Evolutionary conservation across 2,888 invertebrate genomes (phyloP), one percentile per base, ranked within the genome.

Genomic region (Tipula vernalis): DNA sequence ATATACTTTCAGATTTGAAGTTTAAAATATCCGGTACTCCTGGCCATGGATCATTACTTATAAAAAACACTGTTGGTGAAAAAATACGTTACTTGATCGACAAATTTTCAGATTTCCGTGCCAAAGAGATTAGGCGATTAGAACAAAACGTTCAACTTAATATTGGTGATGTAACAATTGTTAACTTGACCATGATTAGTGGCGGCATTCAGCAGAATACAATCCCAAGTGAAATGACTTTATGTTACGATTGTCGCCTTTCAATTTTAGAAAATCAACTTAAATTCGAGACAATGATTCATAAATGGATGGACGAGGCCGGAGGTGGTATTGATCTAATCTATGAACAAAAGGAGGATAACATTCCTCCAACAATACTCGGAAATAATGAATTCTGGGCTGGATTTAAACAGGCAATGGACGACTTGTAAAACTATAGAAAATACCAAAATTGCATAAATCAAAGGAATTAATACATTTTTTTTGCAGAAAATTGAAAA

Each of bases 191-290:
- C 1, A 89, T 91, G 88, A 41, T 93, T 42, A 90, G 93, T 92
- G 97, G 97, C 86, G 98, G 97, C 36, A 94, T 96, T 0, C 97
- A 96, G 91, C 91, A 93, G 13, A 98, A 98, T 90, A 96, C 98
- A 0, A 93, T 98, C 8, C 97, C 98, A 0, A 94, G 95, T 5
- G 93, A 93, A 88, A 90, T 97, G 57, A 92, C 92, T 2, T 95
- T 93, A 0, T 93, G 93, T 87, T 95, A 95, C 89, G 95, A 95
- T 89, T 91, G 95, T 87, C 93, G 96, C 89, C 85, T 95, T 13
- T 93, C 94, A 2, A 92, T 94, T n/a, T 92, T 94, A 88, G 92
- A 94, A 1, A 92, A 94, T 88, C 91, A 93, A 87, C 90, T 90
- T 0, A 92, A 93, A 87, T 94, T 95, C 87, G 94, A 94, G 87